Conservation (phyloP, 2,113 vertebrate genomes). For the Pholis gunnellus region DNA sequence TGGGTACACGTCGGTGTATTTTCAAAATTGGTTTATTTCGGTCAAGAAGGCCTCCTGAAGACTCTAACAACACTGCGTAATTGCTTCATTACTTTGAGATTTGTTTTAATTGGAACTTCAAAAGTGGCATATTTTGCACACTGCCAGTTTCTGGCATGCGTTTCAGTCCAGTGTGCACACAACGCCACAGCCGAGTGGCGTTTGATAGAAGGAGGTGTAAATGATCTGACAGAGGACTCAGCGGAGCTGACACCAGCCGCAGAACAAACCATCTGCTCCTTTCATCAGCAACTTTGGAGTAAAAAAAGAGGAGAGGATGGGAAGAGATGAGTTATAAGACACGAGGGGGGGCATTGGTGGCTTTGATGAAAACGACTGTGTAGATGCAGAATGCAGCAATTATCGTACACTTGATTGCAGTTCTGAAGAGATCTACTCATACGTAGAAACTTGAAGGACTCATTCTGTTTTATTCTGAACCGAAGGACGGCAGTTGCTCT, state of each 20-base stretch:
- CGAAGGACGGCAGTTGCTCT: constrained; percentile 40
- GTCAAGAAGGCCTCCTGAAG: constrained; percentile 56
- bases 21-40: constrained; percentile 65
- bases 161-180: constrained; percentile 69
- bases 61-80: constrained; percentile 64
- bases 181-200: constrained; percentile 72
- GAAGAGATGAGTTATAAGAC: constrained; percentile 63
- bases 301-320: constrained; percentile 56
- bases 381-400: constrained; percentile 66
- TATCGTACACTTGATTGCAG: constrained; percentile 66
- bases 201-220: constrained; percentile 81
- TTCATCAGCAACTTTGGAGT: constrained; percentile 77
- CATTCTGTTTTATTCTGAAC: constrained; percentile 18
- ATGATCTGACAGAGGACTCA: constrained; percentile 84
- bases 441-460: constrained; percentile 32
- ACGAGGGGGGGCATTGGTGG: constrained; percentile 3
- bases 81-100: constrained; percentile 74
- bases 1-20: constrained; percentile 28
- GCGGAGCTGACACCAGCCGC: constrained; percentile 81
- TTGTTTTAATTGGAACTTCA: constrained; percentile 75
- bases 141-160: constrained; percentile 75
- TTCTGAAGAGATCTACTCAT: constrained; percentile 54
- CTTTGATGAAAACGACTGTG: constrained; percentile 43
- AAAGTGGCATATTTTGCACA: constrained; percentile 68
- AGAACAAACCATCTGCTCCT: constrained; percentile 85